phyloP scores from a whole-genome alignment of 2,113 vertebrate species.

The Ptilonorhynchus violaceus region DNA sequence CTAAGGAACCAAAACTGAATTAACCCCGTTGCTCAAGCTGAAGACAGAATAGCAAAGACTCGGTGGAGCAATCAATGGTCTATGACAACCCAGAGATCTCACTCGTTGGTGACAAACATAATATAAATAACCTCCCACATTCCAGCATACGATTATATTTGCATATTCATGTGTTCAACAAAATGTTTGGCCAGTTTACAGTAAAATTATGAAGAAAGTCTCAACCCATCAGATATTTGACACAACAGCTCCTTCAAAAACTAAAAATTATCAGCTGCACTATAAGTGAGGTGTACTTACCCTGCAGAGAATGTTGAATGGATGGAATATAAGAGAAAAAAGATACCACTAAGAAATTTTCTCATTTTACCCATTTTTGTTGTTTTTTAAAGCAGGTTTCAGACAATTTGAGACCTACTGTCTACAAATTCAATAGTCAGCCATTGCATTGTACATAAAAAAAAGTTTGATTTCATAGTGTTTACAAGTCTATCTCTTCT shows the following conservation, averaged over 20 bases:
- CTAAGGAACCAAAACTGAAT: background rate
- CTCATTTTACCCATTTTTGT: background rate
- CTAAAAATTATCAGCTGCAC: background rate
- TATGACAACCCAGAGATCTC: background rate
- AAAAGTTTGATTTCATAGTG: background rate
- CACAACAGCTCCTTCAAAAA: background rate
- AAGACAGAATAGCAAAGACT: background rate
- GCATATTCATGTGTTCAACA: background rate
- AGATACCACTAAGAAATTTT: background rate
- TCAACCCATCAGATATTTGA: background rate
- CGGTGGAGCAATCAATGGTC: background rate
- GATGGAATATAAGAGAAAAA: background rate
- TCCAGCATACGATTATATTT: background rate
- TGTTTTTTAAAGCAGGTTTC: background rate
- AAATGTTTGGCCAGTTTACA: background rate
- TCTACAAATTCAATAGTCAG: background rate
- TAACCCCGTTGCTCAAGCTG: background rate
- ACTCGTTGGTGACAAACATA: background rate
- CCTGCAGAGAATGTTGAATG: background rate
- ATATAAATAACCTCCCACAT: background rate
- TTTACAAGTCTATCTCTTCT: background rate
- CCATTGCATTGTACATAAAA: fast-evolving
- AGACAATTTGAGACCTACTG: background rate
- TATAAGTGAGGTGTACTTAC: background rate
- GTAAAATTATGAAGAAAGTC: background rate